phyloP scores from a whole-genome alignment of 1,140 invertebrate species.

The Lanistes nyassanus region DNA sequence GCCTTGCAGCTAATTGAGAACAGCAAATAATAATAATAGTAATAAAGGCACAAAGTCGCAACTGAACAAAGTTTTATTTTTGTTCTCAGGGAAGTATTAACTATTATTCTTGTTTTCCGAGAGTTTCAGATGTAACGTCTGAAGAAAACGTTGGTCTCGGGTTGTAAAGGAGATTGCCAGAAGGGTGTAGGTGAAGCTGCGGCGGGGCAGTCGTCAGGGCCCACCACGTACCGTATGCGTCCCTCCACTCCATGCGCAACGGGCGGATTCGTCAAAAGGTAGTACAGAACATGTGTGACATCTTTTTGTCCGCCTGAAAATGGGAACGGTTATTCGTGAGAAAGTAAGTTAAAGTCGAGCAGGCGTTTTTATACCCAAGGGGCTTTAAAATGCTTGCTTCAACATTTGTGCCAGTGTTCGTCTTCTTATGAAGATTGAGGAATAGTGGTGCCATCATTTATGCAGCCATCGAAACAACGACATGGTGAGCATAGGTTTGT shows the following conservation, averaged over 20 bases:
- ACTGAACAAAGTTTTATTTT: background rate
- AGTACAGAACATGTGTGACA: constrained; percentile 63
- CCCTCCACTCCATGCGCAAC: constrained; percentile 59
- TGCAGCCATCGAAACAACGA: no score
- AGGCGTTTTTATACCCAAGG: no score
- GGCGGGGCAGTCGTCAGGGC: background rate
- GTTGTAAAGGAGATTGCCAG: background rate
- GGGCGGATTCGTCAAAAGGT: constrained; percentile 53
- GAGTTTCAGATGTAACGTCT: no score
- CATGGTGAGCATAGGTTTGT: no score
- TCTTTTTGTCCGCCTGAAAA: constrained; percentile 54
- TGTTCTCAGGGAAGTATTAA: background rate
- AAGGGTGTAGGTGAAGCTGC: background rate
- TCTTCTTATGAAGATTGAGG: background rate
- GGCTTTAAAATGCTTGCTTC: no score
- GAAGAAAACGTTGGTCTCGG: background rate
- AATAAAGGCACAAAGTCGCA: background rate
- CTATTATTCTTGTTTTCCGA: background rate
- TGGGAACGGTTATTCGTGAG: background rate
- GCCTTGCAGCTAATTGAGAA: no score
- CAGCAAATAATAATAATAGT: background rate
- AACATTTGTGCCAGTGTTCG: background rate
- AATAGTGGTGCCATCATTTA: background rate
- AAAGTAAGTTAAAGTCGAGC: no score
- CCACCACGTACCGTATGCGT: constrained; percentile 46